phyloP scores from a whole-genome alignment of 92 coral and sea anemone genomes.

The Metridium senile region DNA sequence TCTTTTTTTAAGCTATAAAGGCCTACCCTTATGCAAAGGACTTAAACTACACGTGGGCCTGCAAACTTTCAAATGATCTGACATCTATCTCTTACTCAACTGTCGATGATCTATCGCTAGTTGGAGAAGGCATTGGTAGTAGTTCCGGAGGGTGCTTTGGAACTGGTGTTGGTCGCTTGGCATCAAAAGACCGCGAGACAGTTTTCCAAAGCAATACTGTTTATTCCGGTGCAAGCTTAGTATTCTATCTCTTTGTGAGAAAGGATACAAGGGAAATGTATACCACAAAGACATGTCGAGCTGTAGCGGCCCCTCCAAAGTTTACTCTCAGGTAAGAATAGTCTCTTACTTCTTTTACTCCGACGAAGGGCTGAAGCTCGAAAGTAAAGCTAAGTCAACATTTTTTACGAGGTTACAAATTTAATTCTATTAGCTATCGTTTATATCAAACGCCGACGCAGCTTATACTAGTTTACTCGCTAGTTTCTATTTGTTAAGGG shows the following conservation, averaged over 20 bases:
- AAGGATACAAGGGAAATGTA: neutral
- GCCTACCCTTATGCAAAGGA: neutral
- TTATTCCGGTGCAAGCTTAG: neutral
- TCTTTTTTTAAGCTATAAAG: neutral
- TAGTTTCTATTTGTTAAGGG: too few species aligned
- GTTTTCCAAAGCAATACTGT: neutral
- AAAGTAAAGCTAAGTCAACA: too few species aligned
- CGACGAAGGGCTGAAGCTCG: too few species aligned
- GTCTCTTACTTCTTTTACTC: too few species aligned
- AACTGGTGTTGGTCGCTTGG: neutral
- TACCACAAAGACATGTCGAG: neutral
- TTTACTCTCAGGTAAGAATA: neutral
- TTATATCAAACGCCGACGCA: too few species aligned
- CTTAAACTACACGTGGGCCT: neutral
- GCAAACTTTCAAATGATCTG: neutral
- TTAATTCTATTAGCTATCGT: too few species aligned
- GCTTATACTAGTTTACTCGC: too few species aligned
- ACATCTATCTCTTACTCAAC: neutral
- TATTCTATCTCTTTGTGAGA: neutral
- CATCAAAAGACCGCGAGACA: neutral
- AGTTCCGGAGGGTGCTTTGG: neutral
- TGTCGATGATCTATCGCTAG: neutral
- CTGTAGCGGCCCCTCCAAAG: neutral
- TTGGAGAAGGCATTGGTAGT: neutral
- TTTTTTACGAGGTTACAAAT: too few species aligned